Conservation (phyloP, 1,140 invertebrate species). For the Polypedilum vanderplanki region DNA sequence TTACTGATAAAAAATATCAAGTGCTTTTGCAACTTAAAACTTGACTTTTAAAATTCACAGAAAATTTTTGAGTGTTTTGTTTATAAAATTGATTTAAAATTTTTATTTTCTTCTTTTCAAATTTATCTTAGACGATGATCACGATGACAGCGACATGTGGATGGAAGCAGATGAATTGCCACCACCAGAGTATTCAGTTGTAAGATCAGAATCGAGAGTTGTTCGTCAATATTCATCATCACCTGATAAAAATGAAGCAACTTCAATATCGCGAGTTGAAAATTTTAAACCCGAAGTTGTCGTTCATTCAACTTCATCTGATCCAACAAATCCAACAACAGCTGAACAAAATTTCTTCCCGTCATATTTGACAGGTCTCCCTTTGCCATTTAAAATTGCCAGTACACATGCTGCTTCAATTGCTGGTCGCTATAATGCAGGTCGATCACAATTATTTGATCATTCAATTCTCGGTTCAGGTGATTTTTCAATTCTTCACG, state of each 20-base stretch:
- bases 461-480: conserved; percentile 67
- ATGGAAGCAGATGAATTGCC: conserved; percentile 10
- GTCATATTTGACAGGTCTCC: neutral
- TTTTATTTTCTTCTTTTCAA: neutral
- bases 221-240: conserved; percentile 15
- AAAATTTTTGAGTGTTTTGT: no score
- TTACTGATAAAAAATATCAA: no score
- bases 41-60: no score
- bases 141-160: neutral
- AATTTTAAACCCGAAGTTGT: neutral
- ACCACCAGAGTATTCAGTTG: neutral
- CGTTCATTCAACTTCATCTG: neutral
- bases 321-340: neutral
- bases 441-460: conserved; percentile 36
- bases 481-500: conserved; percentile 79
- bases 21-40: no score
- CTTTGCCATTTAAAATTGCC: neutral
- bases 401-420: neutral
- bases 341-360: neutral
- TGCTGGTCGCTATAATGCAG: neutral
- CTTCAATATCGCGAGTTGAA: neutral
- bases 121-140: neutral
- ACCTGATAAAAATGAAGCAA: neutral
- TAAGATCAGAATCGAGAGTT: neutral
- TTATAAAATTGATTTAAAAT: no score